Evolutionary conservation across 2,113 vertebrate genomes (phyloP).

Genomic region (Mobula birostris): DNA sequence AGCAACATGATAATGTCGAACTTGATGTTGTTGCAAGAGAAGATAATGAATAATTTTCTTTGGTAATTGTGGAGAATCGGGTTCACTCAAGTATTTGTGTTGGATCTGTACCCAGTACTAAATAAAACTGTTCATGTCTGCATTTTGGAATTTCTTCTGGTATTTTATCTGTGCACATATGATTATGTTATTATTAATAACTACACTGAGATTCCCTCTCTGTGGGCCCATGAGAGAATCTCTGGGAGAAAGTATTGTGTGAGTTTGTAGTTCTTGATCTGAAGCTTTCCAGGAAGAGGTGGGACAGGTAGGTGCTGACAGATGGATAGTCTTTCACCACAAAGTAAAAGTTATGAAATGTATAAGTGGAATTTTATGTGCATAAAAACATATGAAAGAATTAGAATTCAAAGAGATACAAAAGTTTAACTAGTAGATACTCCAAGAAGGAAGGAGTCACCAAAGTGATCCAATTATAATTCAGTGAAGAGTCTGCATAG

Average conservation of each 20-base stretch:
- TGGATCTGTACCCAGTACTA: neutral
- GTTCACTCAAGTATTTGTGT: neutral
- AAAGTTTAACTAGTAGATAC: too few species aligned
- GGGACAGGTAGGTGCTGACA: neutral
- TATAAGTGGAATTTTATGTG: neutral
- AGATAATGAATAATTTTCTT: too few species aligned
- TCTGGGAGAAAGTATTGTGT: neutral
- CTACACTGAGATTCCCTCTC: neutral
- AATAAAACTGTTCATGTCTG: neutral
- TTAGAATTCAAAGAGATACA: neutral
- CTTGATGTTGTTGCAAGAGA: neutral
- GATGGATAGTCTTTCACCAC: neutral
- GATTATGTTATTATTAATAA: neutral
- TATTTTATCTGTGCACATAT: neutral
- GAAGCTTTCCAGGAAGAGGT: neutral
- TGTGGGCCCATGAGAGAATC: neutral
- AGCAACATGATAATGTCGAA: neutral
- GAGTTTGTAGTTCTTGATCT: neutral
- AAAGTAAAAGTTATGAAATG: neutral
- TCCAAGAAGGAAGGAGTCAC: too few species aligned
- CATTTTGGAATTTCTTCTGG: neutral
- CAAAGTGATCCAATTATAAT: too few species aligned
- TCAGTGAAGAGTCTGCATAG: too few species aligned
- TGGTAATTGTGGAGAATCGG: neutral
- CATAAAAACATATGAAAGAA: neutral